Evolutionary conservation across 2,113 vertebrate genomes (phyloP).

Genomic region (Saguinus imperator): DNA sequence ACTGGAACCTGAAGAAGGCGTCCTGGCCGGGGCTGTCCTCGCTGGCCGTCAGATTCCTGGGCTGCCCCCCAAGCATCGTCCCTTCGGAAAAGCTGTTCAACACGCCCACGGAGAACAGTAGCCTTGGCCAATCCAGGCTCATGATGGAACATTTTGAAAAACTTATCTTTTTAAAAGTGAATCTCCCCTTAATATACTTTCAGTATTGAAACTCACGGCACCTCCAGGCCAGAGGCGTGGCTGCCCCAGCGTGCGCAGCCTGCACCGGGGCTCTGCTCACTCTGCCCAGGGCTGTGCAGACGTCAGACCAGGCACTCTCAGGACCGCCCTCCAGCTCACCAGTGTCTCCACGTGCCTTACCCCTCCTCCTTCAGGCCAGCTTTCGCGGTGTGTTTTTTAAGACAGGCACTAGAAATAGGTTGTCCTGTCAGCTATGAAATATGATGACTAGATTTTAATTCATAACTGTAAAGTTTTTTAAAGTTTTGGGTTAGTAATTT

Average conservation of each 20-base stretch:
- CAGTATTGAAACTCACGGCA: conserved; percentile 91
- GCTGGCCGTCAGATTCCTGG: conserved; percentile 95
- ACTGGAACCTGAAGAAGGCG: conserved; percentile 97
- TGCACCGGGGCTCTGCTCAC: conserved; percentile 66
- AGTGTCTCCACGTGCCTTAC: conserved; percentile 95
- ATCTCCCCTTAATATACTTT: conserved; percentile 98
- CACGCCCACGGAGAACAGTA: conserved; percentile 91
- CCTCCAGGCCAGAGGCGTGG: conserved; percentile 71
- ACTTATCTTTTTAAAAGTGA: conserved; percentile 97
- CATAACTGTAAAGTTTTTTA: conserved; percentile 82
- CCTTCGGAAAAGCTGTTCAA: conserved; percentile 95
- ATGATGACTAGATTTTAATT: conserved; percentile 82
- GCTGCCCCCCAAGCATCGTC: conserved; percentile 96
- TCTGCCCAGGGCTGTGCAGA: conserved; percentile 79
- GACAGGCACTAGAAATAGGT: conserved; percentile 79
- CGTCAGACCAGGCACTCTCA: conserved; percentile 81
- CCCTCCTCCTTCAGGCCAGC: conserved; percentile 88
- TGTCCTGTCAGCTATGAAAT: conserved; percentile 80
- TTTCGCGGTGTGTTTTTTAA: conserved; percentile 75
- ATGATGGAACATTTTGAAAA: conserved; percentile 96
- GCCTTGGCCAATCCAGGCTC: conserved; percentile 92
- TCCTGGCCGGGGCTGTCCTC: conserved; percentile 95
- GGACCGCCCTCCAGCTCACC: conserved; percentile 80
- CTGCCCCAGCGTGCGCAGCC: conserved; percentile 74
- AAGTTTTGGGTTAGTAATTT: conserved; percentile 76